phyloP scores from a whole-genome alignment of 1,140 invertebrate species.

The Pentalonia nigronervosa region DNA sequence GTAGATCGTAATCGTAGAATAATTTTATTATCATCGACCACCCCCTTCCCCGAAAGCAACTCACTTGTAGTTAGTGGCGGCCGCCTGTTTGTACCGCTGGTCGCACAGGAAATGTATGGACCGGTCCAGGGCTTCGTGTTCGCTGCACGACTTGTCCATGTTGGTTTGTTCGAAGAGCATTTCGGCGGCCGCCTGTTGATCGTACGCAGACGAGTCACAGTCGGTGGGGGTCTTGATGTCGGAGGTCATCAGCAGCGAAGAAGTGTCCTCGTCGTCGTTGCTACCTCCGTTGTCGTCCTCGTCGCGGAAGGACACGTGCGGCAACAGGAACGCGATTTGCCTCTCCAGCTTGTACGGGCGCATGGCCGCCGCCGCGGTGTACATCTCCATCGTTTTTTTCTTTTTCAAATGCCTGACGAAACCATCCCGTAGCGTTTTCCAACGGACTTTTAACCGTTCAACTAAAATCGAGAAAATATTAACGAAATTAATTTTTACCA shows the following conservation, averaged over 20 bases:
- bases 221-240: slow-evolving; percentile 7
- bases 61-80: slow-evolving; percentile 29
- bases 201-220: background rate
- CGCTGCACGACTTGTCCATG: slow-evolving; percentile 17
- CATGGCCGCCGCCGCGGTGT: slow-evolving; percentile 51
- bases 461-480: background rate
- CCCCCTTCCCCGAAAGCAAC: background rate
- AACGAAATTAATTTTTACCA: background rate
- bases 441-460: slow-evolving; percentile 37
- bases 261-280: slow-evolving; percentile 29
- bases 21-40: no score
- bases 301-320: slow-evolving; percentile 48
- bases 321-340: slow-evolving; percentile 47
- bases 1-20: no score
- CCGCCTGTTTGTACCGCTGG: slow-evolving; percentile 31
- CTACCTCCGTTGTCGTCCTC: slow-evolving; percentile 17
- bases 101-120: slow-evolving; percentile 49
- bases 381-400: slow-evolving; percentile 46
- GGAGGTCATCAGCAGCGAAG: background rate
- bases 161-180: slow-evolving; percentile 24
- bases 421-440: slow-evolving; percentile 42
- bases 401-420: slow-evolving; percentile 49
- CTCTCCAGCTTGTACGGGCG: slow-evolving; percentile 48
- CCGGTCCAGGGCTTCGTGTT: slow-evolving; percentile 43
- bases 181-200: background rate